phyloP scores from a whole-genome alignment of 2,888 invertebrate species.

The Lithophane socia region DNA sequence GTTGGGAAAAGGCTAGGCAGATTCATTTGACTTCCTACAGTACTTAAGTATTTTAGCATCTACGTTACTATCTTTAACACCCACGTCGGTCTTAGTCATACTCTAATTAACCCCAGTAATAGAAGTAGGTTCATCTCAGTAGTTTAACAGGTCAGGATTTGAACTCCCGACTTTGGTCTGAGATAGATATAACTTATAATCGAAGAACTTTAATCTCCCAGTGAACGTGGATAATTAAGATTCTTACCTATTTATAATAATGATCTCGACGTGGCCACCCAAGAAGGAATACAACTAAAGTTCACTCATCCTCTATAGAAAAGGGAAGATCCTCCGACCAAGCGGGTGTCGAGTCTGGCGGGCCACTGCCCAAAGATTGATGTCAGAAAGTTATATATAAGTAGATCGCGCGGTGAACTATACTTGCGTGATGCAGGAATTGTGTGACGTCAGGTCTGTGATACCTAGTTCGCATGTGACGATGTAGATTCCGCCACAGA shows the following conservation, averaged over 20 bases:
- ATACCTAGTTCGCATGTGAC: too few species aligned
- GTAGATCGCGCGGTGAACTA: too few species aligned
- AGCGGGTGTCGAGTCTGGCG: too few species aligned
- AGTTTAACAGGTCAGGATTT: slow-evolving; percentile 40
- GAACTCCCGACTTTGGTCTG: slow-evolving; percentile 39
- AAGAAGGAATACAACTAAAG: not conserved
- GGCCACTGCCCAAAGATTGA: too few species aligned
- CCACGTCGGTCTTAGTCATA: slow-evolving; percentile 2
- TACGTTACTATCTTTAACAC: not conserved
- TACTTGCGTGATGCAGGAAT: too few species aligned
- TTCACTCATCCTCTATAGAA: too few species aligned
- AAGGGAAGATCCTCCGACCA: too few species aligned
- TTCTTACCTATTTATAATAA: not conserved
- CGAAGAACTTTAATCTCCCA: not conserved
- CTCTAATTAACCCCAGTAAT: slow-evolving; percentile 35
- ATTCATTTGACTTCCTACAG: too few species aligned
- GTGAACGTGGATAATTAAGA: slow-evolving; percentile 23
- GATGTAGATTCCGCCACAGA: too few species aligned
- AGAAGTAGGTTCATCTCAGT: not conserved
- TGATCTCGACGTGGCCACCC: not conserved
- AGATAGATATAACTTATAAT: slow-evolving; percentile 30
- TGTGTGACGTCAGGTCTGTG: too few species aligned
- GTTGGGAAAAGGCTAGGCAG: too few species aligned
- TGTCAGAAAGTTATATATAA: too few species aligned
- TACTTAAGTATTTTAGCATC: not conserved